A percentile compares a stretch with the other conserved stretches of the same genome.
Evolutionary conservation across 1,140 invertebrate genomes (phyloP).

Genomic region (Thrips palmi): DNA sequence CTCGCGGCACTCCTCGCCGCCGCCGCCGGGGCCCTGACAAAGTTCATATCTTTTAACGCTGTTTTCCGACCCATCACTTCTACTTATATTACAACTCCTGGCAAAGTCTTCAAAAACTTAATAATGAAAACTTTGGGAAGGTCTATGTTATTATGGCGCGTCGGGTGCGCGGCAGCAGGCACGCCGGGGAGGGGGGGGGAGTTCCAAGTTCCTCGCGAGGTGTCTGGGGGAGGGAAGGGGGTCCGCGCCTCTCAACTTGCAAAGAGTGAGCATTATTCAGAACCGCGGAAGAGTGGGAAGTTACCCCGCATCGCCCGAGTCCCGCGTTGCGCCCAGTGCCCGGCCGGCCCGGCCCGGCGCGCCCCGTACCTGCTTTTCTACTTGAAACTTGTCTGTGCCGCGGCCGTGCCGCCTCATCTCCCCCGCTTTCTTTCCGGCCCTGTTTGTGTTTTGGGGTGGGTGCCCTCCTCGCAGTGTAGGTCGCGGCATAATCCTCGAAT

Average conservation of each 20-base stretch:
- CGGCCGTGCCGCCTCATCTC: not conserved
- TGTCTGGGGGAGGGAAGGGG: constrained; percentile 2
- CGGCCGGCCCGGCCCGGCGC: not conserved
- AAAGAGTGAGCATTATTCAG: constrained; percentile 2
- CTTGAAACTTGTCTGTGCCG: not conserved
- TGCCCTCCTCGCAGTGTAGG: no score
- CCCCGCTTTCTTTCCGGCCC: not conserved
- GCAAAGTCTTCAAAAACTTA: no score
- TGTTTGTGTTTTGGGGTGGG: no score
- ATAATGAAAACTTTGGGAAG: no score
- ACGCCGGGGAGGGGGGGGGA: not conserved
- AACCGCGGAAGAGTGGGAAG: not conserved
- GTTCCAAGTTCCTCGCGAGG: not conserved
- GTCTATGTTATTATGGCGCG: no score
- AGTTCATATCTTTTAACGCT: no score
- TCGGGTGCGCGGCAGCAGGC: no score
- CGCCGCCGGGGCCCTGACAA: no score
- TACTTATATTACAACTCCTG: no score
- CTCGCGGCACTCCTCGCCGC: no score
- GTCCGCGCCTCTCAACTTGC: not conserved
- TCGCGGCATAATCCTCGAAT: no score
- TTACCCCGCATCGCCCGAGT: constrained; percentile 2
- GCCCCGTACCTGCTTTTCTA: not conserved
- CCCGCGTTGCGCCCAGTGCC: not conserved
- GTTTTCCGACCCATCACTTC: no score